These are phyloP conservation scores for Drosophila orena DNA, from an alignment of 1,140 invertebrate genomes.

Conservation along the genomic window DNA sequence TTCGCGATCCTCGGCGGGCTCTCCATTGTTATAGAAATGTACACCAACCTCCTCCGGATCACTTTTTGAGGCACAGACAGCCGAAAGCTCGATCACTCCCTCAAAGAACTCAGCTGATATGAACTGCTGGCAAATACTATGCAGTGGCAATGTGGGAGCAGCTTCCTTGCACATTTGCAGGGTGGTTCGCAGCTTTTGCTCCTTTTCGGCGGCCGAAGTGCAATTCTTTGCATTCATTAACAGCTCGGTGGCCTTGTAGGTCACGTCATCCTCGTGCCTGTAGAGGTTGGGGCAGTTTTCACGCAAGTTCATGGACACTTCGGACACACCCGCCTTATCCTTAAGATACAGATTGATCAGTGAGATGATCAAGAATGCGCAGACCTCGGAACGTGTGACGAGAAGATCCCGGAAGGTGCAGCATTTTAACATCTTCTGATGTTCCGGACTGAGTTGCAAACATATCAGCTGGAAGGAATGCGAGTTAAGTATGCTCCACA, in stretches of 20 bases:
- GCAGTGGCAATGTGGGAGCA: slow-evolving; percentile 78
- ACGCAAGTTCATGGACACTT: slow-evolving; percentile 94
- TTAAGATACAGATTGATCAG: slow-evolving; percentile 95
- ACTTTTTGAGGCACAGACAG: slow-evolving; percentile 92
- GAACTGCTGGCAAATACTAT: slow-evolving; percentile 86
- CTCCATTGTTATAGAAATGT: slow-evolving; percentile 94
- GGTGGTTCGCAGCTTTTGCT: slow-evolving; percentile 91
- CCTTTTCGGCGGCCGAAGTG: slow-evolving; percentile 89
- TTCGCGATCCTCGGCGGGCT: slow-evolving; percentile 92
- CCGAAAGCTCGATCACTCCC: slow-evolving; percentile 95
- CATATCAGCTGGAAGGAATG: slow-evolving; percentile 96
- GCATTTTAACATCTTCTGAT: slow-evolving; percentile 87
- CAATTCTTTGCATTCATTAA: slow-evolving; percentile 91
- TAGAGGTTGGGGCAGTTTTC: slow-evolving; percentile 97
- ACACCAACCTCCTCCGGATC: slow-evolving; percentile 95
- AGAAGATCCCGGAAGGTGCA: slow-evolving; percentile 92
- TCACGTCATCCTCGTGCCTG: slow-evolving; percentile 97
- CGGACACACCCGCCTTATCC: slow-evolving; percentile 97
- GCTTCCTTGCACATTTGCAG: slow-evolving; percentile 92
- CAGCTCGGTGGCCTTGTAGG: slow-evolving; percentile 96
- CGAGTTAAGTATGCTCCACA: slow-evolving; percentile 97
- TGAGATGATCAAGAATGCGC: slow-evolving; percentile 89
- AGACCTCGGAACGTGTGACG: slow-evolving; percentile 93
- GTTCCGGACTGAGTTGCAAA: slow-evolving; percentile 87
- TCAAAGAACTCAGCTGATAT: slow-evolving; percentile 92